Percentiles rank a stretch among this genome's conserved stretches.
Conservation (phyloP, 2,113 vertebrate genomes). For the Casuarius casuarius region DNA sequence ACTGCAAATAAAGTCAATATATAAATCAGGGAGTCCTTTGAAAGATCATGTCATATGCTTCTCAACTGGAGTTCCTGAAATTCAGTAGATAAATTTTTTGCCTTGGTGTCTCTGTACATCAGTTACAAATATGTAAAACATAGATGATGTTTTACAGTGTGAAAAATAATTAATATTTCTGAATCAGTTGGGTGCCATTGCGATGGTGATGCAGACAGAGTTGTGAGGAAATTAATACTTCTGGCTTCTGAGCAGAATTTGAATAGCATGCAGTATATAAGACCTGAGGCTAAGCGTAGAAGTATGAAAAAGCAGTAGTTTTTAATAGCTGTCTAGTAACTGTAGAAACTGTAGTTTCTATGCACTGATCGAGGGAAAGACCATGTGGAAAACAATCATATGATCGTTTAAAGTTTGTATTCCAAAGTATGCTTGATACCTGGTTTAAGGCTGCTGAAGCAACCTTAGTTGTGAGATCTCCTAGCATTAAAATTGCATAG, state of each 20-base stretch:
- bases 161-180: background rate
- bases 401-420: background rate
- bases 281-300: background rate
- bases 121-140: background rate
- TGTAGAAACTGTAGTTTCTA: background rate
- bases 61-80: background rate
- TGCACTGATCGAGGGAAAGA: background rate
- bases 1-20: background rate
- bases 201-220: background rate
- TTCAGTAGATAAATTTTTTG: background rate
- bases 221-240: background rate
- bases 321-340: background rate
- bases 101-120: background rate
- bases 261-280: background rate
- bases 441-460: background rate
- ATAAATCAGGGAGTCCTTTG: background rate
- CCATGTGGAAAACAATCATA: background rate
- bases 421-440: background rate
- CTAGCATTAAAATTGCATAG: background rate
- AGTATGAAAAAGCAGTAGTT: background rate
- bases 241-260: background rate
- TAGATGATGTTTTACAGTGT: background rate
- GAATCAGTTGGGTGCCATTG: background rate
- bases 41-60: rapidly evolving
- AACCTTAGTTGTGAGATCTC: background rate